Percentiles rank a stretch among this genome's conserved stretches.
Evolutionary conservation across 2,113 vertebrate genomes (phyloP).

Genomic region (Monopterus albus): DNA sequence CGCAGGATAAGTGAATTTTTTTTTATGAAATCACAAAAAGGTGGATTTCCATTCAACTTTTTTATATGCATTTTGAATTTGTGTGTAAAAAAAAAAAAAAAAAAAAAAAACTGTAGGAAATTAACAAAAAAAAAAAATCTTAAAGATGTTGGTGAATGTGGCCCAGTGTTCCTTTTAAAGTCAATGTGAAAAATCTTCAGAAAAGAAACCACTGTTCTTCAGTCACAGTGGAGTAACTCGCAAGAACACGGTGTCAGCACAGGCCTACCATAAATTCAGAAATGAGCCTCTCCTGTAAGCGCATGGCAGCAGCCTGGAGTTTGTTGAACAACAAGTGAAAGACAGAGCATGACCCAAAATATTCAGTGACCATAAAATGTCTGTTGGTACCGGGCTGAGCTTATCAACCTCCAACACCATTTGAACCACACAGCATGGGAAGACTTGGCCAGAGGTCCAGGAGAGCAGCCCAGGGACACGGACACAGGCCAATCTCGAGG

Average conservation of each 20-base stretch:
- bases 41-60: too few species aligned
- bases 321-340: constrained; percentile 3
- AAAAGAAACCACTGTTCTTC: constrained; percentile 18
- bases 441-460: constrained; percentile 47
- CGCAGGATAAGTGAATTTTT: too few species aligned
- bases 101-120: background rate
- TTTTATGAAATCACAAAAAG: too few species aligned
- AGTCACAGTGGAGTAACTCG: constrained; percentile 15
- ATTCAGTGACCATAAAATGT: too few species aligned
- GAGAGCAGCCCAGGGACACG: constrained; percentile 47
- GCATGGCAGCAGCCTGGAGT: constrained; percentile 8
- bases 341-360: constrained; percentile 13
- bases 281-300: background rate
- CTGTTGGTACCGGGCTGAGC: constrained; percentile 22
- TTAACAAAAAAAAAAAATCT: too few species aligned
- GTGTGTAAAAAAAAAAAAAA: constrained; percentile 3
- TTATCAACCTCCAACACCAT: constrained; percentile 27
- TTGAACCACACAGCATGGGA: constrained; percentile 19
- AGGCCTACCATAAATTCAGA: background rate
- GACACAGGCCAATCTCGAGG: constrained; percentile 45
- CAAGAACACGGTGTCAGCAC: constrained; percentile 8
- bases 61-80: too few species aligned
- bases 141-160: too few species aligned
- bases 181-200: too few species aligned
- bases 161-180: too few species aligned